phyloP scores from a whole-genome alignment of 2,888 invertebrate species.

The Drosophila longiperda region DNA sequence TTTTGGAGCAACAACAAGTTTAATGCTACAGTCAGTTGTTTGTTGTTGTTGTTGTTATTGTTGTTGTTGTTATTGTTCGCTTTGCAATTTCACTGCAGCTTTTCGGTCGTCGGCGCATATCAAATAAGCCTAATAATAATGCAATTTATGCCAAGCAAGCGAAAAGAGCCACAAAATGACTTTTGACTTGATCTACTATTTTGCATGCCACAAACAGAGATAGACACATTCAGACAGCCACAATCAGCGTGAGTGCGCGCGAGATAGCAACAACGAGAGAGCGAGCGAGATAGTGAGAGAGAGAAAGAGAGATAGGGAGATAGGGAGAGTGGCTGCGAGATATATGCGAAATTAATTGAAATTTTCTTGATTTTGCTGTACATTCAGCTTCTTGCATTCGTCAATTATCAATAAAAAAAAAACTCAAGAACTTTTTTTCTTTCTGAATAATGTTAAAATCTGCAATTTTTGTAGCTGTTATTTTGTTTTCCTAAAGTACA shows the following conservation, averaged over 20 bases:
- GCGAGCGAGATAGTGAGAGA: background rate
- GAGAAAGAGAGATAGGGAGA: background rate
- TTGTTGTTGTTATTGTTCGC: conserved; percentile 48
- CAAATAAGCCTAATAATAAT: conserved; percentile 79
- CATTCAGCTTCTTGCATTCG: conserved; percentile 2
- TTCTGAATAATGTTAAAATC: background rate
- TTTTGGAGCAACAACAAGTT: conserved; percentile 72
- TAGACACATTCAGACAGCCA: background rate
- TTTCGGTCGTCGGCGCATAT: conserved; percentile 73
- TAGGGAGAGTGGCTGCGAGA: background rate
- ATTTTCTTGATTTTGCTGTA: conserved; percentile 8
- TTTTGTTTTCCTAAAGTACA: background rate
- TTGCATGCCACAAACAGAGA: conserved; percentile 19
- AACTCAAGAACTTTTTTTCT: background rate
- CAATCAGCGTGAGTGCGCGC: too few relatives aligned
- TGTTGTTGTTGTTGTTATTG: conserved; percentile 38
- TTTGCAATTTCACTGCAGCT: conserved; percentile 77
- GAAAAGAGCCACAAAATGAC: conserved; percentile 63
- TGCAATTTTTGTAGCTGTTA: background rate
- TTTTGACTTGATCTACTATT: conserved; percentile 68
- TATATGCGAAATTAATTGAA: conserved; percentile 22
- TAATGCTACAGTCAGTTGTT: conserved; percentile 58
- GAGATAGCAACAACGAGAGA: background rate
- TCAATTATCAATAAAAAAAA: conserved; percentile 4
- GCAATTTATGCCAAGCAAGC: conserved; percentile 76